Base-by-base conservation (phyloP, 1,140 invertebrate genomes). In the Grapholita molesta region DNA sequence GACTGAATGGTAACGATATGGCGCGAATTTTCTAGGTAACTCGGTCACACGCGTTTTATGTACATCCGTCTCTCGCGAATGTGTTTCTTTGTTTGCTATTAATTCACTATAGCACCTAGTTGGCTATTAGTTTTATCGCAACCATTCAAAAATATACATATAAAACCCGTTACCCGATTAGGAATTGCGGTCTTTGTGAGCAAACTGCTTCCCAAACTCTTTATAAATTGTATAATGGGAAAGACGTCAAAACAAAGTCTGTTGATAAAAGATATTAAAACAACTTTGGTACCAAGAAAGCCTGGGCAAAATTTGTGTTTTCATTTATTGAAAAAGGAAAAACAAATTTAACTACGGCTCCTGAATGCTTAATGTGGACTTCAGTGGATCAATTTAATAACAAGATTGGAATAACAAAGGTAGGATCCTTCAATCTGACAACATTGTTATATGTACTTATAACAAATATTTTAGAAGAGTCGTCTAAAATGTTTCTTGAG, bases 1-100 rank as follows among this genome's bases (percentile, higher is more conserved):
- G 7, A 28, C 52, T 2, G 12, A 53, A 24, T 23, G 42, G 42
- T 48, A 48, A 48, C 64, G 64, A 65, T 33, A 65, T 24, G 18
- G 25, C 9, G 64, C 33, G 30, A 65, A 65, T 35, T 35, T 65
- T 65, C 32, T 65, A 38, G 64, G 64, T 65, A 23, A 65, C 33
- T 35, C 64, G 64, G 64, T 65, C 25, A 61, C 55, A 28, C 55
- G 55, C 12, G 24, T 30, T 61, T 61, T 61, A 61, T 28, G 55
- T 15, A 30, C 25, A 25, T 30, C 24, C 53, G 53, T 25, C 15
- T 48, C 42, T 61, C n/a, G 24, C 28, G 12, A 25, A 30, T 30
- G n/a, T n/a, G 24, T 61, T 61, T 15, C 55, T 61, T 61, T 61
- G 55, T 61, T 61, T 61, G 25, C 12, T 25, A 61, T 61, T 61